Base-by-base conservation (phyloP, 2,113 vertebrate species). In the Pseudorectes ferrugineus region DNA sequence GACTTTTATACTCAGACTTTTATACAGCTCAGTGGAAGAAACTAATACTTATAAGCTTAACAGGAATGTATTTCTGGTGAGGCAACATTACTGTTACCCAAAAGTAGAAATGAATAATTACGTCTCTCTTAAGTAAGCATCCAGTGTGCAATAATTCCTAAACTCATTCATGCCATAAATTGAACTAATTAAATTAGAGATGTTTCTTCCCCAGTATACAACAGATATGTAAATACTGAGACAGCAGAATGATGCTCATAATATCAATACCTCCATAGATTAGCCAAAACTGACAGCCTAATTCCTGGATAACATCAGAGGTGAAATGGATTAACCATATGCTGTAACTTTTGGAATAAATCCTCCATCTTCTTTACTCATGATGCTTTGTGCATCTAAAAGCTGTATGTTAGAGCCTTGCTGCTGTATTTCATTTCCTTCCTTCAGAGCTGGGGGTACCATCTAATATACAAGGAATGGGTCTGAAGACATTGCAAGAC, bases 71-170 rank as follows among this genome's bases (percentile, higher is more conserved):
- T 92, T 96, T 93, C 85, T 97, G 84, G 62, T 95, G 71, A 97
- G 93, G 85, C 81, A 73, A 86, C 5, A 61, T 82, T 92, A 91
- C 88, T 91, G 75, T 94, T 91, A 82, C 72, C 38, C 95, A 97
- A 94, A 97, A 57, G 73, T 71, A 88, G 95, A 95, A 96, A 96
- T 96, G 82, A 97, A 94, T 95, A 97, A 97, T 97, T 96, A 97
- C 97, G 89, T 76, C 74, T 85, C 92, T 96, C 96, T 97, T 98
- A 98, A 97, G 92, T 75, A 96, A 97, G 89, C 89, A 97, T 79
- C 93, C 83, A 93, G 93, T 36, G 29, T 89, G 80, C 66, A 97
- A 97, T 95, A 98, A 98, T 97, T 96, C 94, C 95, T 95, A 49
- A 97, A 97, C 87, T 95, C 95, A 94, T 94, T 95, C 96, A 95